Conservation (phyloP, 2,888 invertebrate genomes). For the Pyrrhia umbra region DNA sequence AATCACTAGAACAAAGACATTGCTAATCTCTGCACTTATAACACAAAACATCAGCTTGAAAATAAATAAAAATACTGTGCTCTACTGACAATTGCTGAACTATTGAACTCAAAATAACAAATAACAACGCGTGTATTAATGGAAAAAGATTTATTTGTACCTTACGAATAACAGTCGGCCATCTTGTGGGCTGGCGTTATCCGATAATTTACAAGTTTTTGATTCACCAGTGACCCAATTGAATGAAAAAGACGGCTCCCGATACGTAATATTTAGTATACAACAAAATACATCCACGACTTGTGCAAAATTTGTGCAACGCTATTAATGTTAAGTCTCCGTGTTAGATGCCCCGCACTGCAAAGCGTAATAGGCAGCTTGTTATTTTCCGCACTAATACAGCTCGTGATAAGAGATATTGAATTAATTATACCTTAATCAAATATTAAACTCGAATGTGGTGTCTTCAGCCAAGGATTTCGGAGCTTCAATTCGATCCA, state of each 20-base stretch:
- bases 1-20: conserved; percentile 82
- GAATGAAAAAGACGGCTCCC: conserved; percentile 69
- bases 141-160: conserved; percentile 83
- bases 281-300: conserved; percentile 70
- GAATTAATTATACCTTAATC: conserved; percentile 72
- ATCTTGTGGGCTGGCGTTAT: conserved; percentile 90
- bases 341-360: conserved; percentile 79
- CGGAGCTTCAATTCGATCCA: conserved; percentile 73
- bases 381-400: conserved; percentile 75
- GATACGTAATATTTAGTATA: conserved; percentile 66
- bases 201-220: conserved; percentile 83
- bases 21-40: conserved; percentile 44
- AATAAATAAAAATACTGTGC: conserved; percentile 60
- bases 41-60: conserved; percentile 46
- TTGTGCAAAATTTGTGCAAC: conserved; percentile 70
- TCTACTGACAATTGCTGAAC: conserved; percentile 54
- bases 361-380: conserved; percentile 81
- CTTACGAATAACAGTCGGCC: conserved; percentile 90
- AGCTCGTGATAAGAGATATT: conserved; percentile 38
- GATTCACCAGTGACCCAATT: conserved; percentile 76
- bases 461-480: conserved; percentile 63
- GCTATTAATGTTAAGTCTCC: conserved; percentile 70
- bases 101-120: conserved; percentile 64
- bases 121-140: conserved; percentile 65
- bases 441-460: conserved; percentile 63